Evolutionary conservation across 1,140 invertebrate genomes (phyloP).

Genomic region (Pseudomyrmex concolor): DNA sequence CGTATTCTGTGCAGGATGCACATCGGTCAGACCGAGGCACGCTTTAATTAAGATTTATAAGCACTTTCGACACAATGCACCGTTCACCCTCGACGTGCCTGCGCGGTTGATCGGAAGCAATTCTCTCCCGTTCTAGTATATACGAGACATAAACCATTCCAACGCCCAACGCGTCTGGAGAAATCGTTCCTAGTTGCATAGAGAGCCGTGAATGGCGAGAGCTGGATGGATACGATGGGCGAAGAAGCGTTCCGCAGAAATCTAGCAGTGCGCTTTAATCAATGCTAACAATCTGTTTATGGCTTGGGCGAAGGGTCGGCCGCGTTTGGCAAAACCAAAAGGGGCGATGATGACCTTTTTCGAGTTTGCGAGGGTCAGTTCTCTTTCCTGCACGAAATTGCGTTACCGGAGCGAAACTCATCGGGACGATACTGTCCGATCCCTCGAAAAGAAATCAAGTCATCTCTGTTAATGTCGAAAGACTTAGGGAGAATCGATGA

Average conservation of each 20-base stretch:
- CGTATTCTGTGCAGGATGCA: background rate
- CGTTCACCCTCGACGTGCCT: slow-evolving; percentile 13
- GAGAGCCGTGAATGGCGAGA: slow-evolving; percentile 17
- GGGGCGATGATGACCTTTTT: slow-evolving; percentile 58
- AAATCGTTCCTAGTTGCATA: slow-evolving; percentile 23
- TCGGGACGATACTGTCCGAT: slow-evolving; percentile 8
- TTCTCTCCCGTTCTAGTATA: slow-evolving; percentile 13
- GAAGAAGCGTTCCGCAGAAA: slow-evolving; percentile 41
- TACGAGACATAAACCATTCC: slow-evolving; percentile 65
- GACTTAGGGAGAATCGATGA: slow-evolving; percentile 7
- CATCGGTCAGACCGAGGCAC: background rate
- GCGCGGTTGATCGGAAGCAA: slow-evolving; percentile 52
- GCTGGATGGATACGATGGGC: slow-evolving; percentile 24
- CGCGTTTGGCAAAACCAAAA: slow-evolving; percentile 29
- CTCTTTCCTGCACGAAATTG: slow-evolving; percentile 62
- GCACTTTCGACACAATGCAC: background rate
- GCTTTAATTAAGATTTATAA: slow-evolving; percentile 68
- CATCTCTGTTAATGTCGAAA: slow-evolving; percentile 9
- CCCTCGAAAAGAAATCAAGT: slow-evolving; percentile 24
- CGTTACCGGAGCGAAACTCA: slow-evolving; percentile 53
- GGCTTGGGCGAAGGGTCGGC: slow-evolving; percentile 65
- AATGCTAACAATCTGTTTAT: slow-evolving; percentile 76
- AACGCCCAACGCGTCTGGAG: slow-evolving; percentile 22
- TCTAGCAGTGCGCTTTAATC: slow-evolving; percentile 70
- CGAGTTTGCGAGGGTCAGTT: slow-evolving; percentile 68